Percentiles rank a stretch among this genome's conserved stretches.
These are phyloP conservation scores for Bugula neritina DNA, from an alignment of 2,888 invertebrate genomes.

Conservation along the genomic window DNA sequence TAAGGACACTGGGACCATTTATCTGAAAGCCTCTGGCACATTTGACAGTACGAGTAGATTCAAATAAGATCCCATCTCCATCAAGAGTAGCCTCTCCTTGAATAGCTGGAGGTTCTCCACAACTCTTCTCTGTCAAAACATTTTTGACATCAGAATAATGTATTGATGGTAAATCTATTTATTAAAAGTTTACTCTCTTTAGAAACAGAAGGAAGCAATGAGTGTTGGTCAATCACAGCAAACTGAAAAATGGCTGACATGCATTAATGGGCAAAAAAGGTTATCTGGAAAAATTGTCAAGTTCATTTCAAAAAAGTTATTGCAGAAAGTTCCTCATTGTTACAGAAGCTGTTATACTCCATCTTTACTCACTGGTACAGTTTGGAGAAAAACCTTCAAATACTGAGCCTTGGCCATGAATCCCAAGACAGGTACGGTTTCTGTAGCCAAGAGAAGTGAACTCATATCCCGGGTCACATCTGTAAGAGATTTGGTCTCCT, in stretches of 20 bases:
- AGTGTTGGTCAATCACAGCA: no score
- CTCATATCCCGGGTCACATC: slow-evolving; percentile 13
- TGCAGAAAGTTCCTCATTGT: no score
- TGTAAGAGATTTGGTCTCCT: not conserved
- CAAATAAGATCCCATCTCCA: not conserved
- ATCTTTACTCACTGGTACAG: not conserved
- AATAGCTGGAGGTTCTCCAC: not conserved
- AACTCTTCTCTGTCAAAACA: slow-evolving; percentile 2
- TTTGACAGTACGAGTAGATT: not conserved
- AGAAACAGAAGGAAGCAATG: no score
- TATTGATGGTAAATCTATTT: no score
- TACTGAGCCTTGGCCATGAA: not conserved
- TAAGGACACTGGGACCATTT: not conserved
- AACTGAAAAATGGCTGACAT: no score
- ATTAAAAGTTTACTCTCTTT: no score
- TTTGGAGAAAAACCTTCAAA: not conserved
- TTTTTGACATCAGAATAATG: no score
- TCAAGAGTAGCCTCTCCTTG: not conserved
- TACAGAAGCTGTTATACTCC: no score
- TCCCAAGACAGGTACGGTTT: not conserved
- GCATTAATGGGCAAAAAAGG: no score
- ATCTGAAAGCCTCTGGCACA: not conserved
- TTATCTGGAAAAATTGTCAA: no score
- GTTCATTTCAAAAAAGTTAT: no score
- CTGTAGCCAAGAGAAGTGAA: not conserved